Evolutionary conservation across 2,888 invertebrate species (phyloP).

Genomic region (Laspeyria flexula): DNA sequence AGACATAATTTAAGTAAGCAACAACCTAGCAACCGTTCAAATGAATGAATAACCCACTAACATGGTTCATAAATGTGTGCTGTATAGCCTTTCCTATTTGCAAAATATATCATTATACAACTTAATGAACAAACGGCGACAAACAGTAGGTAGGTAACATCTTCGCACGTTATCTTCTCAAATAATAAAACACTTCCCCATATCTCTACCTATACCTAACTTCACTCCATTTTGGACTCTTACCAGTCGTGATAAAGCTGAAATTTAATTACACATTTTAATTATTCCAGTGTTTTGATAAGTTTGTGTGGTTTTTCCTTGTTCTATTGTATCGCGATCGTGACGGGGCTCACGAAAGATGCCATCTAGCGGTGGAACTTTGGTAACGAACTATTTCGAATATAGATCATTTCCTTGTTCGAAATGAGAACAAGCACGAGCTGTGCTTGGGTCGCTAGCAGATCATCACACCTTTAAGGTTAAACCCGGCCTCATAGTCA

Average conservation of each 20-base stretch:
- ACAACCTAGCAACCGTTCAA: not conserved
- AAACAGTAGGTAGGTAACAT: slow-evolving; percentile 43
- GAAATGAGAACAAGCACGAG: slow-evolving; percentile 30
- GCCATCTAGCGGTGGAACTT: slow-evolving; percentile 51
- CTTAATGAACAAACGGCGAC: slow-evolving; percentile 50
- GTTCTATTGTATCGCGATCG: slow-evolving; percentile 60
- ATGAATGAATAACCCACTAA: not conserved
- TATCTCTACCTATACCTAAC: slow-evolving; percentile 20
- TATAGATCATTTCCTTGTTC: slow-evolving; percentile 51
- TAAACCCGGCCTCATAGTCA: too few relatives aligned
- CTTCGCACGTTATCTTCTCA: slow-evolving; percentile 52
- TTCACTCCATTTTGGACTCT: too few relatives aligned
- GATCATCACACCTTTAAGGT: too few relatives aligned
- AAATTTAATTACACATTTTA: slow-evolving; percentile 13
- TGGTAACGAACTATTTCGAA: slow-evolving; percentile 47
- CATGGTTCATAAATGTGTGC: slow-evolving; percentile 6
- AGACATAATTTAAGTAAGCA: not conserved
- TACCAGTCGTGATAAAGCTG: slow-evolving; percentile 11
- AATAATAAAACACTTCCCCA: slow-evolving; percentile 8
- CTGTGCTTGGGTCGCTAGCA: too few relatives aligned
- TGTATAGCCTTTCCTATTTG: slow-evolving; percentile 40
- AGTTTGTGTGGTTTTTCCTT: slow-evolving; percentile 52
- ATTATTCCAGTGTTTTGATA: slow-evolving; percentile 11
- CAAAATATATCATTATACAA: slow-evolving; percentile 45
- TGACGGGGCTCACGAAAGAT: slow-evolving; percentile 61